Evolutionary conservation across 2,797 vertebrate species (phyloP).

Genomic region (Ptychobarbus kaznakovi): DNA sequence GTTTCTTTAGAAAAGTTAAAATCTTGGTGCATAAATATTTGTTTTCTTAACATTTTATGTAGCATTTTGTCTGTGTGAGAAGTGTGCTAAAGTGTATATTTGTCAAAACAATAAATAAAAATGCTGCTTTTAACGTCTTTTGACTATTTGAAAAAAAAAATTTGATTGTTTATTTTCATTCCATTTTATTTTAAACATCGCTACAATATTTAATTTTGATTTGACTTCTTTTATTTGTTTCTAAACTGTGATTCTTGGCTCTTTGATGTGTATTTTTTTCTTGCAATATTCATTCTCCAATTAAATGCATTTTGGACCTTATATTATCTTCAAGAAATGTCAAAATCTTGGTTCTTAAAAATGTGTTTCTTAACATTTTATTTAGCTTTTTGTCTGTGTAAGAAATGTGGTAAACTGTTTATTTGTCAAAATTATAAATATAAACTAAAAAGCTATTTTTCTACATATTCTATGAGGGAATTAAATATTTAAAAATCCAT

Average conservation of each 20-base stretch:
- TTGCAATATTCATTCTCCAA: background rate
- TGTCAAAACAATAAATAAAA: constrained; percentile 63
- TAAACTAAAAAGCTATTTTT: background rate
- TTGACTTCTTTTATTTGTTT: background rate
- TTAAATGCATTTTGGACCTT: background rate
- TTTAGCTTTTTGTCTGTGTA: constrained; percentile 67
- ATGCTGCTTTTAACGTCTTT: background rate
- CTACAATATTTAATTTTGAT: background rate
- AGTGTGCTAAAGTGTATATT: constrained; percentile 67
- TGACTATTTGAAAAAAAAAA: background rate
- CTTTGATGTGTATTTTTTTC: background rate
- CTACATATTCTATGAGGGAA: background rate
- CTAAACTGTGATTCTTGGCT: background rate
- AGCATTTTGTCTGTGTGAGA: constrained; percentile 68
- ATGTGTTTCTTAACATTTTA: constrained; percentile 66
- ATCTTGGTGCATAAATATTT: constrained; percentile 64
- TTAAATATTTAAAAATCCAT: background rate
- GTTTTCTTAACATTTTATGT: constrained; percentile 64
- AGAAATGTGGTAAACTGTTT: constrained; percentile 66
- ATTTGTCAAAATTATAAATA: constrained; percentile 65
- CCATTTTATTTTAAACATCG: background rate
- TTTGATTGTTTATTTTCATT: background rate
- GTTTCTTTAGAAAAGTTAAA: constrained; percentile 54
- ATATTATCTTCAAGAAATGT: constrained; percentile 57
- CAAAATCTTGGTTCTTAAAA: constrained; percentile 60